Evolutionary conservation across 2,113 vertebrate species (phyloP).

Genomic region (Ibidorhyncha struthersii): DNA sequence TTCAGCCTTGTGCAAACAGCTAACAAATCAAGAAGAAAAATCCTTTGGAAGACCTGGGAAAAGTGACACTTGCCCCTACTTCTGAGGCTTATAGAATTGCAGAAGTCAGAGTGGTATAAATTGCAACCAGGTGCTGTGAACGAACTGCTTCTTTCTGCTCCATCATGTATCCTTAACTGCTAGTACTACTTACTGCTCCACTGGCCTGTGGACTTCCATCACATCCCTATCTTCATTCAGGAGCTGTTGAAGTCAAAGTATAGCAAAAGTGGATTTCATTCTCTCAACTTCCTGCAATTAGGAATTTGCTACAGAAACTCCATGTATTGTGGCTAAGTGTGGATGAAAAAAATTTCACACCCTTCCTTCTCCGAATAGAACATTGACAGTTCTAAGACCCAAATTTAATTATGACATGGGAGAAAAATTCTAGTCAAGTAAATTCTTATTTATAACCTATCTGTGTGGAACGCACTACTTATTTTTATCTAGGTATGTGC

Average conservation of each 20-base stretch:
- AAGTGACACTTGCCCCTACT: background rate
- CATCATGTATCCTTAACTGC: background rate
- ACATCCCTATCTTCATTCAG: background rate
- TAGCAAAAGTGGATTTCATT: background rate
- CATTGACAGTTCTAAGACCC: background rate
- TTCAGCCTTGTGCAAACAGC: background rate
- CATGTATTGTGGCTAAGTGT: background rate
- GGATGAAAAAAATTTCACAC: background rate
- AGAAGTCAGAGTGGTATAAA: background rate
- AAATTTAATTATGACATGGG: background rate
- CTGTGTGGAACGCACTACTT: fast-evolving
- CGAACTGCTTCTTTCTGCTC: background rate
- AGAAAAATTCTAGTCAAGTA: background rate
- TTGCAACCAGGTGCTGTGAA: background rate
- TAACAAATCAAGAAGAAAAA: background rate
- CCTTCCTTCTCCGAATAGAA: background rate
- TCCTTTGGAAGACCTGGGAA: background rate
- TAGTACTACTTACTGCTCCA: background rate
- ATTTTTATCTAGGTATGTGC: background rate
- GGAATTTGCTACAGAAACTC: background rate
- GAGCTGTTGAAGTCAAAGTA: background rate
- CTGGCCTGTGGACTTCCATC: background rate
- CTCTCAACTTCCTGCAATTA: background rate
- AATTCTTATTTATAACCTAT: background rate
- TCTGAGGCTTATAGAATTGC: background rate